Base-by-base conservation (phyloP, 2,888 invertebrate species). In the Euplagia quadripunctaria region DNA sequence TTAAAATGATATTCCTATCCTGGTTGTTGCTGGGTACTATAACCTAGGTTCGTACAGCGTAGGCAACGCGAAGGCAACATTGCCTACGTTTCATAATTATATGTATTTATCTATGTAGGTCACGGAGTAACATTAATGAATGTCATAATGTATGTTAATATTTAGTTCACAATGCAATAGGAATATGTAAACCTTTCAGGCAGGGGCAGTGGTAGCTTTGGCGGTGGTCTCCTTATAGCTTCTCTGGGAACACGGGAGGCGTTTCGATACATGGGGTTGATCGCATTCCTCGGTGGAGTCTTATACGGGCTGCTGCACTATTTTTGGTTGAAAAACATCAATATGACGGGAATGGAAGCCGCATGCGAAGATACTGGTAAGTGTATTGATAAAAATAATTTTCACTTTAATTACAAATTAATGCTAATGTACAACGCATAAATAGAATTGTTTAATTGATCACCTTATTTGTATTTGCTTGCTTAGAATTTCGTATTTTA, bases 201-300 rank as follows among this genome's bases (percentile, higher is more conserved):
- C 8, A 96, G 98, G 82, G 98, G 98, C 52, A 98, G 97, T 87
- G 98, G 98, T 41, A 98, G 98, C 85, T 98, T 98, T 80, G 96
- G 97, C 11, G 98, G 98, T 41, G 98, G 98, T 64, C 96, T 97
- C 20, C 95, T 98, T 16, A 98, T 98, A 79, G 97, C 97, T 0
- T 97, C 97, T 70, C 96, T 97, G 64, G 98, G 98, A 0, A 98
- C 98, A 9, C 95, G 98, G 74, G 97, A 98, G 87, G 97, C 98
- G 0, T 98, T 98, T 89, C 96, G 98, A 20, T 96, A 97, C 79
- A 98, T 98, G 97, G 98, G 98, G 0, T 92, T 97, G 0, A 94
- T 97, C 65, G 97, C 98, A 0, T 97, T 97, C 73, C 95, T 97
- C 1, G 97, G 97, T 31, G 98, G 98, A 43, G 94, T 97, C 7